Base-by-base conservation (phyloP, 2,888 invertebrate species). In the Acrobasis consociella region DNA sequence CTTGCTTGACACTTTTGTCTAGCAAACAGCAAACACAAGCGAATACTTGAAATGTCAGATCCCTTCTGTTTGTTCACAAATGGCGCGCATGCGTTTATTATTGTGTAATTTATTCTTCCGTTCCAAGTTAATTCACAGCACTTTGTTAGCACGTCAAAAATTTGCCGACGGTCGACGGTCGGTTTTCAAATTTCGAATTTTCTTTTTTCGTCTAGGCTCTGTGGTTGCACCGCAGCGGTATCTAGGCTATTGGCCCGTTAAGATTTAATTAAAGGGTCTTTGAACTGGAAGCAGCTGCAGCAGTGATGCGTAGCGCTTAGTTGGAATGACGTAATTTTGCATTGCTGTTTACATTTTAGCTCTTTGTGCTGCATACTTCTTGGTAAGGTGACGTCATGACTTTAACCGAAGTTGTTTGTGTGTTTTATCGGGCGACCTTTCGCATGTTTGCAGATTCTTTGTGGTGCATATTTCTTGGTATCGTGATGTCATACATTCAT, bases 261-360 rank as follows among this genome's bases (percentile, higher is more conserved):
- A 74, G 76, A 79, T 81, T 77, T 75, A 77, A 80, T 78, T 78
- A 72, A 81, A 78, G 78, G 82, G 82, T 83, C 82, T 82, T 80
- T 85, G 84, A 84, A 83, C 84, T 73, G 75, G 66, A 67, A 63
- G 67, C 68, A 68, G 64, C 64, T 65, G 67, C 56, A 64, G 64
- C 72, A 69, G 70, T 78, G 78, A 72, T 74, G 77, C 78, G 79
- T 76, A 67, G 72, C 75, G 70, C 62, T 67, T 60, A 52, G 11
- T 31, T 11, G 52, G 22, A 37, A 68, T 75, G 74, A 74, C 73
- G 77, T 68, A 72, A 78, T 60, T 68, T 60, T 55, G 49, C 63
- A 62, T 58, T 66, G 64, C 69, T 63, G 59, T 62, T 62, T 66
- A 62, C 55, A 53, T 60, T 64, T 67, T 46, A 58, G 53, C 49